Evolutionary conservation across 2,113 vertebrate species (phyloP).

Genomic region (Laticauda colubrina): DNA sequence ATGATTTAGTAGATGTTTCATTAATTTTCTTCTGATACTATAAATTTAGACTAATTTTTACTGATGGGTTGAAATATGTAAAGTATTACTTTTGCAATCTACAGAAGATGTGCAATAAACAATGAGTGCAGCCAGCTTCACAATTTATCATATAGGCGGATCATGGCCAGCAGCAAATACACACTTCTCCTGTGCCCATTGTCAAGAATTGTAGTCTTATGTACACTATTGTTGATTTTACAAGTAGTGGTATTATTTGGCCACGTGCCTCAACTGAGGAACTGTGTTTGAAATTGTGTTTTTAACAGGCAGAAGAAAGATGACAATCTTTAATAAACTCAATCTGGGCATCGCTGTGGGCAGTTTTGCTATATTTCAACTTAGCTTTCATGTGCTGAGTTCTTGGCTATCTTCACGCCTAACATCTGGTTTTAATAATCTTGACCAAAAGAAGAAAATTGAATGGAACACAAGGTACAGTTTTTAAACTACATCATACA

Average conservation of each 20-base stretch:
- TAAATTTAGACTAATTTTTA: not conserved
- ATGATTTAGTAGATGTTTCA: not conserved
- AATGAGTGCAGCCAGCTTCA: not conserved
- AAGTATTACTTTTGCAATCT: not conserved
- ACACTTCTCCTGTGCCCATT: not conserved
- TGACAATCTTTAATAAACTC: conserved; percentile 83
- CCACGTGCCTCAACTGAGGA: conserved; percentile 34
- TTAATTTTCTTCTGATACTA: not conserved
- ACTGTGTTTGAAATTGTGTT: conserved; percentile 3
- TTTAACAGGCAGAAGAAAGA: conserved; percentile 74
- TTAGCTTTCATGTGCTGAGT: conserved; percentile 88
- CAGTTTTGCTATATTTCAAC: conserved; percentile 89
- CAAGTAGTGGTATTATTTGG: conserved; percentile 11
- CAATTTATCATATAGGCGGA: too few relatives aligned
- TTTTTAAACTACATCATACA: not conserved
- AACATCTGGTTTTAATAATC: conserved; percentile 80
- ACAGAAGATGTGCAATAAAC: not conserved
- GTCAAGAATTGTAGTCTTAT: not conserved
- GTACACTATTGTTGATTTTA: conserved; percentile 2
- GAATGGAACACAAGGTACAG: conserved; percentile 98
- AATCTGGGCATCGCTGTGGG: conserved; percentile 72
- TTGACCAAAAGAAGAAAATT: conserved; percentile 88
- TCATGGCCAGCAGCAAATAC: not conserved
- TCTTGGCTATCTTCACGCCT: conserved; percentile 81
- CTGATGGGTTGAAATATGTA: not conserved